phyloP scores from a whole-genome alignment of 2,797 vertebrate species.

The Crocidura indochinensis region DNA sequence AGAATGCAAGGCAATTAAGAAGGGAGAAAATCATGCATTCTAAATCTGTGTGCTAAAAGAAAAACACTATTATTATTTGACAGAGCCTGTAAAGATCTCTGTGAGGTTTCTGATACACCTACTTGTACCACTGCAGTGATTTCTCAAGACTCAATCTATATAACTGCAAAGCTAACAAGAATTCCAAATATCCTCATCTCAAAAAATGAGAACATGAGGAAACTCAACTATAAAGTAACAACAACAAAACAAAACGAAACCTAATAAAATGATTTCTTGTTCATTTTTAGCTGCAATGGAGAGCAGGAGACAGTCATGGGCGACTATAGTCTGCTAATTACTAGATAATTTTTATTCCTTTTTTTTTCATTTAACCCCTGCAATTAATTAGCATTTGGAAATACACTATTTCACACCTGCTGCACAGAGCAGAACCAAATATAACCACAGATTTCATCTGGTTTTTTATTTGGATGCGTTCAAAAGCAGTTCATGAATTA shows the following conservation, averaged over 20 bases:
- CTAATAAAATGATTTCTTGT: neutral
- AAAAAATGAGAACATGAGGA: constrained; percentile 4
- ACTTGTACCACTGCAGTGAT: neutral
- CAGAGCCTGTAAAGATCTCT: constrained; percentile 29
- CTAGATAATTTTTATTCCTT: neutral
- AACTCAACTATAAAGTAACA: neutral
- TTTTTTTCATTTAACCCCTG: neutral
- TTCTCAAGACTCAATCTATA: constrained; percentile 50
- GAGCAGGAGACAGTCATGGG: neutral
- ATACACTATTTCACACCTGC: neutral
- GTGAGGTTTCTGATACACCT: constrained; percentile 6
- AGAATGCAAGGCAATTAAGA: constrained; percentile 65
- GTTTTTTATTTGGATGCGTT: neutral
- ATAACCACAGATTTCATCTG: neutral
- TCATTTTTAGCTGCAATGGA: constrained; percentile 14
- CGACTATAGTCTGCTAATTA: neutral
- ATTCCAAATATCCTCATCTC: constrained; percentile 25
- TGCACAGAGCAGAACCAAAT: neutral
- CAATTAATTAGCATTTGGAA: neutral
- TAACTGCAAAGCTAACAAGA: constrained; percentile 47
- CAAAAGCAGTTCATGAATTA: neutral
- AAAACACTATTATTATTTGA: constrained; percentile 66
- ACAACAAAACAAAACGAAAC: neutral
- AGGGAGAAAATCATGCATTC: constrained; percentile 57
- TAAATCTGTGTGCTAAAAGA: constrained; percentile 55